Conservation (phyloP, 2,797 vertebrate species). For the Oceanodroma leucorhoa region DNA sequence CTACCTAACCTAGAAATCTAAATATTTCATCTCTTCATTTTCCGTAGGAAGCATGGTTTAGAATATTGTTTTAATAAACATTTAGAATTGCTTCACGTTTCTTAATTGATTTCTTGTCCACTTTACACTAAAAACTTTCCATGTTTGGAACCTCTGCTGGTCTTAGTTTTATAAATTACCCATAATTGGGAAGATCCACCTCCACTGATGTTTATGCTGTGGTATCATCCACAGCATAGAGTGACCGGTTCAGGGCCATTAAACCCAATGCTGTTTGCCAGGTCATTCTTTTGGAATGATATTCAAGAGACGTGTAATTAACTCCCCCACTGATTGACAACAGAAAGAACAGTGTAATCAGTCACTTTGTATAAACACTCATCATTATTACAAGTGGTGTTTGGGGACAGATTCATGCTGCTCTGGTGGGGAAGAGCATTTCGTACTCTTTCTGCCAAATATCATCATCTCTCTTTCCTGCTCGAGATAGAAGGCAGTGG, state of each 20-base stretch:
- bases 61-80: neutral
- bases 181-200: neutral
- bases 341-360: slow-evolving; percentile 22
- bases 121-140: neutral
- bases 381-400: neutral
- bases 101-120: neutral
- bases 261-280: neutral
- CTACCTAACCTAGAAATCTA: neutral
- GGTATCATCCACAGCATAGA: slow-evolving; percentile 3
- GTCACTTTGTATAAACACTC: slow-evolving; percentile 35
- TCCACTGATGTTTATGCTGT: neutral
- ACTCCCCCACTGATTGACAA: slow-evolving; percentile 40
- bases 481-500: neutral
- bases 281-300: slow-evolving; percentile 20
- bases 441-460: neutral
- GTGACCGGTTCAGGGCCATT: slow-evolving; percentile 29
- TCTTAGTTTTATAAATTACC: neutral
- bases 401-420: neutral
- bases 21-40: neutral
- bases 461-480: neutral
- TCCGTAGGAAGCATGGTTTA: neutral
- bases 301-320: slow-evolving; percentile 32
- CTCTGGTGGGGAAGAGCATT: neutral
- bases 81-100: neutral
- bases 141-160: neutral